Conservation (phyloP, 2,888 invertebrate species). For the Emmelina monodactyla region DNA sequence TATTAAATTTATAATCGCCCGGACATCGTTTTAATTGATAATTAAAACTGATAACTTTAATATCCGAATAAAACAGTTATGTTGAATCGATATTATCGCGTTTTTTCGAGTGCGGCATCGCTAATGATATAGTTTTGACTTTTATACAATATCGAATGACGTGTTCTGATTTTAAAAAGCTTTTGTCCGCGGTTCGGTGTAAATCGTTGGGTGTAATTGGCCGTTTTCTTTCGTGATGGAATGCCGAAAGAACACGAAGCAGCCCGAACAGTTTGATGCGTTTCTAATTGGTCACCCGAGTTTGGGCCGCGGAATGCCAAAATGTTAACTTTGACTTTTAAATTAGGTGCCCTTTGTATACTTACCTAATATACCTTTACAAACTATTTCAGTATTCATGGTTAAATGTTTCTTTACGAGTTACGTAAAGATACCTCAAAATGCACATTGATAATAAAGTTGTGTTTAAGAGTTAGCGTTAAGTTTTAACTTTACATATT, state of each 20-base stretch:
- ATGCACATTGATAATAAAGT: no score
- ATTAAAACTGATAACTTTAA: slow-evolving; percentile 5
- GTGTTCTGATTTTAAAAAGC: slow-evolving; percentile 37
- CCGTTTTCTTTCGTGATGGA: slow-evolving; percentile 50
- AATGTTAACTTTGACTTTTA: no score
- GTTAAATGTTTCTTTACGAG: no score
- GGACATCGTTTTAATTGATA: slow-evolving; percentile 9
- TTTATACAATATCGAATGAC: slow-evolving; percentile 27
- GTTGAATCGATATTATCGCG: slow-evolving; percentile 10
- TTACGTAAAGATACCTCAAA: no score
- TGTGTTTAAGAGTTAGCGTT: slow-evolving; percentile 33
- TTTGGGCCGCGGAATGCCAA: no score
- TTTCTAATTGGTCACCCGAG: no score
- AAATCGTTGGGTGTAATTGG: slow-evolving; percentile 49
- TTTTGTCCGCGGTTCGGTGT: slow-evolving; percentile 40
- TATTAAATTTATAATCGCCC: slow-evolving; percentile 15
- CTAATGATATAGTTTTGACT: slow-evolving; percentile 23
- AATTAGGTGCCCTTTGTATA: no score
- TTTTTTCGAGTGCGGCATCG: slow-evolving; percentile 5
- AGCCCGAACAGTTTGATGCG: slow-evolving; percentile 44
- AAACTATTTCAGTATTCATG: no score
- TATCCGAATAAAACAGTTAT: slow-evolving; percentile 5
- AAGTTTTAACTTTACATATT: slow-evolving; percentile 43
- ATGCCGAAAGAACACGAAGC: slow-evolving; percentile 41
- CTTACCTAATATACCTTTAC: no score